A percentile compares a stretch with the other conserved stretches of the same genome.
phyloP scores from a whole-genome alignment of 2,888 invertebrate species.

The Macrophya annulata region DNA sequence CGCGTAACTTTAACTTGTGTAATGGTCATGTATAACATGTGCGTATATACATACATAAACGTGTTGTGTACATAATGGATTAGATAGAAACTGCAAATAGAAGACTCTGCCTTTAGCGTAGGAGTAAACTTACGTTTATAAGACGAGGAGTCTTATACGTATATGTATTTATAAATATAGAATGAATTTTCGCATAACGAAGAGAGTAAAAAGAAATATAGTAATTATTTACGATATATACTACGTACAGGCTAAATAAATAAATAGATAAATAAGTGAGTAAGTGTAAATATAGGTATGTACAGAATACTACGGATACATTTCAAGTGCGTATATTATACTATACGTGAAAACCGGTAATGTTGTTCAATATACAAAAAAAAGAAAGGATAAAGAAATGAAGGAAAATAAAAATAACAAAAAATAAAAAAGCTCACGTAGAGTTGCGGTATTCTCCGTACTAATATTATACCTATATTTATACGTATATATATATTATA shows the following conservation, averaged over 20 bases:
- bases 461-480: neutral
- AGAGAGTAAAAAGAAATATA: neutral
- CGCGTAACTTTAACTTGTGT: neutral
- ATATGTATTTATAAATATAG: no score
- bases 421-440: neutral
- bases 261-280: neutral
- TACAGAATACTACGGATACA: neutral
- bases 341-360: neutral
- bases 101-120: neutral
- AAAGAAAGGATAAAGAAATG: neutral
- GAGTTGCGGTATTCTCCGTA: slow-evolving; percentile 9
- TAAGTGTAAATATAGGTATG: no score
- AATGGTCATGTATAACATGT: no score
- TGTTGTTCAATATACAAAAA: neutral
- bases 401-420: neutral
- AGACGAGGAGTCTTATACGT: neutral
- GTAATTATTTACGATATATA: no score
- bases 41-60: neutral
- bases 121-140: neutral
- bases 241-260: neutral
- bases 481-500: neutral
- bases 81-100: neutral
- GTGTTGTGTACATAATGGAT: neutral
- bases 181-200: neutral
- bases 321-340: neutral